Evolutionary conservation across 2,113 vertebrate species (phyloP).

Genomic region (Gopherus evgoodei): DNA sequence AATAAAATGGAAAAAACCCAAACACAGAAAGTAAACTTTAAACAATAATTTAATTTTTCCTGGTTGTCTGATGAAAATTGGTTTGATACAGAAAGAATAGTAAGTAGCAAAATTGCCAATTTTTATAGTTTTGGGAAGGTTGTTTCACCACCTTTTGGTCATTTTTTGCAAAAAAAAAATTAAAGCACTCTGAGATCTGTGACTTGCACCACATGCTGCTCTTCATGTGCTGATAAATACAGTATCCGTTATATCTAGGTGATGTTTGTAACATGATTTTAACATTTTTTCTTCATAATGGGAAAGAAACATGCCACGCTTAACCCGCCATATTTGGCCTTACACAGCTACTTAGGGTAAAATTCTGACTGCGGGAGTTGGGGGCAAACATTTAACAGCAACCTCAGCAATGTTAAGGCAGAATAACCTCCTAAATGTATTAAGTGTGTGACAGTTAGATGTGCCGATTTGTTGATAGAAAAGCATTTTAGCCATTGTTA

Average conservation of each 20-base stretch:
- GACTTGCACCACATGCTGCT: neutral
- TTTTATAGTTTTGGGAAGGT: neutral
- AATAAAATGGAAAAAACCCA: neutral
- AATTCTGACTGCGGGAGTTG: neutral
- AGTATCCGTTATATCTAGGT: neutral
- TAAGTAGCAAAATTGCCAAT: neutral
- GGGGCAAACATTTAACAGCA: neutral
- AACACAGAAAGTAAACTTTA: neutral
- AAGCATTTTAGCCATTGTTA: neutral
- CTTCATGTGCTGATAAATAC: neutral
- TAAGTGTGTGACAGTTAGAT: fast-evolving
- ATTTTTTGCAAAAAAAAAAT: neutral
- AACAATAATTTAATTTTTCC: neutral
- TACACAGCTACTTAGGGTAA: neutral
- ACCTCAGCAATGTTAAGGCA: neutral
- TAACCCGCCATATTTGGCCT: neutral
- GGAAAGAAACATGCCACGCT: neutral
- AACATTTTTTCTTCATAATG: neutral
- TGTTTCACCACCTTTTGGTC: neutral
- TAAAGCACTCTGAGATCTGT: neutral
- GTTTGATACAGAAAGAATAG: neutral
- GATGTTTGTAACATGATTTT: neutral
- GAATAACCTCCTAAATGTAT: neutral
- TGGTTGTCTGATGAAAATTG: neutral
- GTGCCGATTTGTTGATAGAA: fast-evolving